Conservation (phyloP, 92 coral and sea anemone genomes). For the Heteractis magnifica region DNA sequence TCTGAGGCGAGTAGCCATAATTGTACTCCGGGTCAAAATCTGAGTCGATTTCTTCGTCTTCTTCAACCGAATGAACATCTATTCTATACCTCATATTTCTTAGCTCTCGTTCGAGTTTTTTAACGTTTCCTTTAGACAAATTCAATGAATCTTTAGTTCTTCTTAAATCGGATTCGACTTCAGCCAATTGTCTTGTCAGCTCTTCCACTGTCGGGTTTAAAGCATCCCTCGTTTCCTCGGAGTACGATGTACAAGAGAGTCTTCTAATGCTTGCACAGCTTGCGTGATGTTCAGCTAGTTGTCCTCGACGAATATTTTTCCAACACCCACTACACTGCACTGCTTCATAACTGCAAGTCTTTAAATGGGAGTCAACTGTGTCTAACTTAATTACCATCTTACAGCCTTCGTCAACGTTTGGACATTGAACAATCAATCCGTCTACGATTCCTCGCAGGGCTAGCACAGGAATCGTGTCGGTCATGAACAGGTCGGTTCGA, state of each 20-base stretch:
- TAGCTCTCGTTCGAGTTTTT: slow-evolving; percentile 65
- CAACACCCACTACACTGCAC: slow-evolving; percentile 82
- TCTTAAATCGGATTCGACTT: slow-evolving; percentile 69
- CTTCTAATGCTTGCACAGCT: slow-evolving; percentile 51
- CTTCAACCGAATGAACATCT: slow-evolving; percentile 47
- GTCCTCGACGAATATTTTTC: slow-evolving; percentile 43
- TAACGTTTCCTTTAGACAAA: slow-evolving; percentile 73
- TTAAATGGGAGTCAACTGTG: slow-evolving; percentile 61
- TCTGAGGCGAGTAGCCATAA: slow-evolving; percentile 92
- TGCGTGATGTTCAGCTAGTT: slow-evolving; percentile 69
- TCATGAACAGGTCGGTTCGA: slow-evolving; percentile 53
- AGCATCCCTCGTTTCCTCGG: slow-evolving; percentile 31
- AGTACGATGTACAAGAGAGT: slow-evolving; percentile 2
- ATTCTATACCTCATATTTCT: slow-evolving; percentile 66
- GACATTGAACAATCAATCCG: slow-evolving; percentile 75
- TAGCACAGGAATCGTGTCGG: slow-evolving; percentile 64
- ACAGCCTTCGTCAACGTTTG: slow-evolving; percentile 77
- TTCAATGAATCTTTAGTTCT: slow-evolving; percentile 75
- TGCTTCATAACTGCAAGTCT: slow-evolving; percentile 54
- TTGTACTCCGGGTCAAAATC: slow-evolving; percentile 93
- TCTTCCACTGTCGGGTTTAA: slow-evolving; percentile 49
- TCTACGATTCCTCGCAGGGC: slow-evolving; percentile 86
- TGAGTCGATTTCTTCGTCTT: slow-evolving; percentile 62
- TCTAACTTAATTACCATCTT: slow-evolving; percentile 73
- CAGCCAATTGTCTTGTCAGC: slow-evolving; percentile 59